Evolutionary conservation across 1,140 invertebrate genomes (phyloP), one percentile per base, ranked within the genome.

Genomic region (Solenopsis invicta): DNA sequence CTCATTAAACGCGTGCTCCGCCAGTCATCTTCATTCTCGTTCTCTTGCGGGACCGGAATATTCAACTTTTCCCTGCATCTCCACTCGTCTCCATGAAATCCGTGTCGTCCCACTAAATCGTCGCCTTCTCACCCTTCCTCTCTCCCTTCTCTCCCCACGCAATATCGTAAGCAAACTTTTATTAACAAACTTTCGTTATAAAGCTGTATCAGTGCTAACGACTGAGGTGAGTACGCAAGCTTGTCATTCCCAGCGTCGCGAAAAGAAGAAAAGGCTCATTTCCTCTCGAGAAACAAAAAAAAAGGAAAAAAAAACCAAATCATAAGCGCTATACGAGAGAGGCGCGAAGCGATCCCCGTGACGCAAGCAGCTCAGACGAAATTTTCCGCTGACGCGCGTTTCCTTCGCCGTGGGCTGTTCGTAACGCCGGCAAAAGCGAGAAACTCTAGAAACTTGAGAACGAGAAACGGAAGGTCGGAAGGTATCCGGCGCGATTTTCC

Each of bases 131-230:
- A 8, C 8, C 29, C 29, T 16, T 21, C 0, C 13, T 18, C 29
- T 12, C 13, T 4, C 29, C 61, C 10, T 6, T 13, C 12, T 41
- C 41, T 1, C 9, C n/a, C 34, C 10, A 1, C 0, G 29, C 29
- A 45, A 66, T 85, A 34, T 10, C 48, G 45, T 45, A 48, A 78
- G 61, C 59, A 85, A 85, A 66, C 72, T 85, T 78, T 85, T 85
- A 85, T 85, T 78, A 85, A 78, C 74, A 85, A 85, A 85, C 72
- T 85, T 85, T 66, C 16, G 74, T 76, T 16, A 66, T 78, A 66
- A 76, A 67, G 9, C 16, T 41, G 18, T 85, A 76, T 66, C 74
- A 64, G 48, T 52, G 59, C n/a, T 66, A 85, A 85, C 48, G 61
- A 85, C 13, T 29, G 48, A 29, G 29, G 29, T 29, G 59, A 54